Conservation (phyloP, 2,113 vertebrate species). For the Thalassarche chlororhynchos region DNA sequence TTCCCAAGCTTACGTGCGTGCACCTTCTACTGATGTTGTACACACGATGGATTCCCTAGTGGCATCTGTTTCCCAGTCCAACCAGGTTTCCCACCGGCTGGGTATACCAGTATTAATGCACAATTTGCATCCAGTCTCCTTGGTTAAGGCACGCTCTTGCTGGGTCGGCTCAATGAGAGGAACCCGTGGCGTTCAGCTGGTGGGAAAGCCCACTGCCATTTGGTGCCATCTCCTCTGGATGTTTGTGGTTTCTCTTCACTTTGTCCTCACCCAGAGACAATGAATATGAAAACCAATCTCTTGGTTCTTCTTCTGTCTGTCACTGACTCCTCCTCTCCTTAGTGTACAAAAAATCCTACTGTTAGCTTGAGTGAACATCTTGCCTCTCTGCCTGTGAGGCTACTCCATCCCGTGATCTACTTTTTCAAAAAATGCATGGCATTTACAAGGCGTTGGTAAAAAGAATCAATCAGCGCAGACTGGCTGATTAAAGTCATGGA, state of each 20-base stretch:
- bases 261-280: not conserved
- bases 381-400: not conserved
- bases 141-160: not conserved
- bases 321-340: not conserved
- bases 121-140: not conserved
- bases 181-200: fast-evolving
- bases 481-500: not conserved
- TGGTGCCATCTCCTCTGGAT: not conserved
- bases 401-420: not conserved
- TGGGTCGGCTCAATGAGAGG: not conserved
- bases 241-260: not conserved
- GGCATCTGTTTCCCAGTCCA: not conserved
- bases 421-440: not conserved
- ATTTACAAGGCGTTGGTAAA: not conserved
- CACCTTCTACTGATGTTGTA: not conserved
- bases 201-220: not conserved
- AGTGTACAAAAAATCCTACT: not conserved
- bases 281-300: not conserved
- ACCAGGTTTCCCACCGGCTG: not conserved
- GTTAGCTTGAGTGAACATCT: not conserved
- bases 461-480: not conserved
- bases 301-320: not conserved
- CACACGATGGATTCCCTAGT: fast-evolving
- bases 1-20: not conserved
- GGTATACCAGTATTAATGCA: not conserved